Evolutionary conservation across 1,140 invertebrate genomes (phyloP), one percentile per base, ranked within the genome.

Genomic region (Saccostrea echinata): DNA sequence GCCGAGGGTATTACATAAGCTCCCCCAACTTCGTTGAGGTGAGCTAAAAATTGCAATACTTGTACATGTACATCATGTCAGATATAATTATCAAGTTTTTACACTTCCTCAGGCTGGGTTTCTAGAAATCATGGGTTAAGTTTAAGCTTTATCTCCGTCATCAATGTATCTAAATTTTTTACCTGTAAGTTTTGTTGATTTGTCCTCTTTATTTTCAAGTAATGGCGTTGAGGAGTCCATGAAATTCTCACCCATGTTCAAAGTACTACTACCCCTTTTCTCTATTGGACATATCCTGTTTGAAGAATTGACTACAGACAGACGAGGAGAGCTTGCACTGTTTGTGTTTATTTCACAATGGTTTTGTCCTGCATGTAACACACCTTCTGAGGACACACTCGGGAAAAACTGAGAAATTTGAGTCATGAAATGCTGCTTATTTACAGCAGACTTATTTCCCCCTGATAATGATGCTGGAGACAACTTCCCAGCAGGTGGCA

Each of bases 401-500:
- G 24, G 82, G 24, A 84, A 53, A 53, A 84, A 52, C 43, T 84
- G 51, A 27, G 82, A 84, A 84, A 84, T 53, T 3, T 27, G 51
- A 27, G 3, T 24, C 27, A 16, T 30, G 24, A 27, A 53, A 30
- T 52, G 6, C 51, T 52, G n/a, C 21, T 84, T 55, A n/a, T 84
- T 35, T n/a, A 52, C 51, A 53, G 51, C 51, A 53, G 51, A 84
- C 3, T 84, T 52, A 24, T 84, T n/a, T 27, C 11, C 53, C 3
- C 18, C 51, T 16, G 21, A 24, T n/a, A n/a, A 53, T 24, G 9
- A n/a, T 55, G 13, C 68, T 12, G 68, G 9, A 33, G 21, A n/a
- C 21, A 30, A 30, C 30, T 30, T 30, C 30, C 27, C 68, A 76
- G 2, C 68, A 76, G 68, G 16, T 16, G 21, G 57, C 24, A 6